phyloP scores from a whole-genome alignment of 2,113 vertebrate genomes.

The Entomyzon cyanotis region DNA sequence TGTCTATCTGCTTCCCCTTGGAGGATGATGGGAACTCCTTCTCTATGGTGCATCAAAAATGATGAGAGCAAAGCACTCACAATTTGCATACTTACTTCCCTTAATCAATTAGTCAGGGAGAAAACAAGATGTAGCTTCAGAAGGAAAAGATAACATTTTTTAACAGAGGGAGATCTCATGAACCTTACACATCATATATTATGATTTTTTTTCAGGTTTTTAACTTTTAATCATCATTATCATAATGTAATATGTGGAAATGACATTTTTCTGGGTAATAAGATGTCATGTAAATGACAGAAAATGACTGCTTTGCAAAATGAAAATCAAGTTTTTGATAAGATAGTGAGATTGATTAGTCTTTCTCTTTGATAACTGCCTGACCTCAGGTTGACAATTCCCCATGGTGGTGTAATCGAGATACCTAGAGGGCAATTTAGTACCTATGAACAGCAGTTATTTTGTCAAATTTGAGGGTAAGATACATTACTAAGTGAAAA shows the following conservation, averaged over 20 bases:
- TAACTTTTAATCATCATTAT: not conserved
- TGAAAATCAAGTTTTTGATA: not conserved
- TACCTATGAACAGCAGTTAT: not conserved
- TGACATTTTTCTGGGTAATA: not conserved
- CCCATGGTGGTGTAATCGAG: not conserved
- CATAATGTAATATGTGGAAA: not conserved
- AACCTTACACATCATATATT: not conserved
- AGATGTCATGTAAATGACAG: not conserved
- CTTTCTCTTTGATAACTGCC: not conserved
- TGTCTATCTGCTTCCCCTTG: not conserved
- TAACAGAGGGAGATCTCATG: not conserved
- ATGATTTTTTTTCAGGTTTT: not conserved
- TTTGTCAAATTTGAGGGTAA: not conserved
- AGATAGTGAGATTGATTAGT: not conserved
- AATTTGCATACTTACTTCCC: not conserved
- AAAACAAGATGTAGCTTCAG: not conserved
- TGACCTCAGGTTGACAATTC: constrained; percentile 6
- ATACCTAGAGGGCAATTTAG: not conserved
- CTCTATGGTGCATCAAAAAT: not conserved
- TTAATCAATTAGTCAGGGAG: not conserved
- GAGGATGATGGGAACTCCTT: not conserved
- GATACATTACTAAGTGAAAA: not conserved
- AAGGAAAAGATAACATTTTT: not conserved
- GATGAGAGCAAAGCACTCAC: not conserved
- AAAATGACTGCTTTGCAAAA: not conserved